Evolutionary conservation across 2,888 invertebrate genomes (phyloP).

Genomic region (Lysandra bellargus): DNA sequence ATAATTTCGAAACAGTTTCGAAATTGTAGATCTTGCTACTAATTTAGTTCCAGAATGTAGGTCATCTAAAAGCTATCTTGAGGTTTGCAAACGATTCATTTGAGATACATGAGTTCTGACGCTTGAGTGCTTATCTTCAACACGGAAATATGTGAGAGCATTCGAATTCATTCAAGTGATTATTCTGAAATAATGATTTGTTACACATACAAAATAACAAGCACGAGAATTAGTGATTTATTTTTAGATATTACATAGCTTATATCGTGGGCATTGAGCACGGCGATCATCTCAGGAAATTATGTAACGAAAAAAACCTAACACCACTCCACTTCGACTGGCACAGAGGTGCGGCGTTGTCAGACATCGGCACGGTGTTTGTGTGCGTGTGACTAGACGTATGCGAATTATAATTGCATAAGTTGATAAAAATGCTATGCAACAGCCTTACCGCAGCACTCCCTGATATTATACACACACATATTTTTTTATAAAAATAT

Average conservation of each 20-base stretch:
- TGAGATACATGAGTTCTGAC: constrained; percentile 35
- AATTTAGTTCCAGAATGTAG: constrained; percentile 39
- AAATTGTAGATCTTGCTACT: constrained; percentile 36
- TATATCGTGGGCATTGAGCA: no score
- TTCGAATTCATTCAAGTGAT: not conserved
- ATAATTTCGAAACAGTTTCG: constrained; percentile 12
- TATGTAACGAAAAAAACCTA: no score
- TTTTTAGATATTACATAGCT: not conserved
- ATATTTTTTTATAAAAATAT: no score
- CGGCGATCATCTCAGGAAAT: no score
- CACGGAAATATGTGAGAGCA: constrained; percentile 31
- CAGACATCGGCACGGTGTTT: no score
- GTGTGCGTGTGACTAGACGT: no score
- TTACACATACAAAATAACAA: not conserved
- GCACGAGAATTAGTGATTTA: not conserved
- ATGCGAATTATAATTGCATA: no score
- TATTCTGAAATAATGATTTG: not conserved
- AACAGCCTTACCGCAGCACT: no score
- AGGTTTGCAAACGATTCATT: constrained; percentile 40
- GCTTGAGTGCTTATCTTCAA: constrained; percentile 36
- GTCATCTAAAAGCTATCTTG: constrained; percentile 38
- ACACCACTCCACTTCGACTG: no score
- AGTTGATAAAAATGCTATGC: no score
- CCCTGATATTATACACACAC: no score
- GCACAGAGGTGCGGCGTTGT: no score